These are phyloP conservation scores for Sarcophaga subvicina DNA, from an alignment of 2,888 invertebrate species.

Conservation along the genomic window DNA sequence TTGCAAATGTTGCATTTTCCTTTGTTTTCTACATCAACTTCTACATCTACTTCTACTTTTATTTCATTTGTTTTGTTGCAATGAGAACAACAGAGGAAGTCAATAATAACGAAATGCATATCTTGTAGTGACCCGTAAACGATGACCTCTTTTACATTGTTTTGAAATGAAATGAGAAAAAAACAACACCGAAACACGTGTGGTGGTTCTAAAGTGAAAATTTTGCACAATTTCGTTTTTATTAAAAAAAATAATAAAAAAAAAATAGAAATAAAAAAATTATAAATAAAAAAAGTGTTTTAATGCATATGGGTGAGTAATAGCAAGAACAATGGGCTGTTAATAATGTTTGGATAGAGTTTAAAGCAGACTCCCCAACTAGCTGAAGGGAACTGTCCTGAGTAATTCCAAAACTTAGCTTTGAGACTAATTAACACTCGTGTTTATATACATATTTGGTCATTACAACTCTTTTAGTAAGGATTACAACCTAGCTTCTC, in stretches of 20 bases:
- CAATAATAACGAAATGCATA: conserved; percentile 42
- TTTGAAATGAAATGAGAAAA: not conserved
- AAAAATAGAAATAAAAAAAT: not conserved
- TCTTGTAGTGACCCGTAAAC: conserved; percentile 59
- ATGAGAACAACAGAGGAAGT: conserved; percentile 54
- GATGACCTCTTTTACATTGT: conserved; percentile 59
- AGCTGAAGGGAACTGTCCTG: too few relatives aligned
- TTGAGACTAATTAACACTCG: too few relatives aligned
- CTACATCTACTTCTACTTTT: not conserved
- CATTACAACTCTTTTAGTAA: too few relatives aligned
- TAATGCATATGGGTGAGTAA: too few relatives aligned
- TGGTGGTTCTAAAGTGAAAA: not conserved
- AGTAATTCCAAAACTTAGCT: too few relatives aligned
- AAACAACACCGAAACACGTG: not conserved
- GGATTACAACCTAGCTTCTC: too few relatives aligned
- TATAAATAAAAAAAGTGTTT: not conserved
- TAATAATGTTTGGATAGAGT: too few relatives aligned
- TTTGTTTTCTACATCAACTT: not conserved
- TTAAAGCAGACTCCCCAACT: too few relatives aligned
- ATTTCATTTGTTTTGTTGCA: conserved; percentile 33
- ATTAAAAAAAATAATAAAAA: too few relatives aligned
- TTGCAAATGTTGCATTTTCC: too few relatives aligned
- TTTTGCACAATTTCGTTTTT: not conserved
- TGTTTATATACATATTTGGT: too few relatives aligned
- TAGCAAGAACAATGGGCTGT: too few relatives aligned